These are phyloP conservation scores for Cynopterus brachyotis DNA, from an alignment of 2,113 vertebrate species.

Conservation along the genomic window DNA sequence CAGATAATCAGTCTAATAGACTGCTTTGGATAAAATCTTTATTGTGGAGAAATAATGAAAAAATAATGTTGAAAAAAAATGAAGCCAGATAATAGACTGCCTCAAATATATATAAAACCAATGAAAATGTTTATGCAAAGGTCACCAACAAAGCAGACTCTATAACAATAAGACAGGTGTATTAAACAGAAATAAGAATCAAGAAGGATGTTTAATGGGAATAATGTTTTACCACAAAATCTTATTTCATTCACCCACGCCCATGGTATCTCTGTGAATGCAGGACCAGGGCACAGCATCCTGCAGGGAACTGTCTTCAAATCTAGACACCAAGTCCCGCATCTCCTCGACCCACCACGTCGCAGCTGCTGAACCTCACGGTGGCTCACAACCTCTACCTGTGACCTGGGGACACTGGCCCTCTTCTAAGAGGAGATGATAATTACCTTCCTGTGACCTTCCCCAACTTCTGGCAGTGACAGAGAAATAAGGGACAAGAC, in stretches of 20 bases:
- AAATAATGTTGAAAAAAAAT: neutral
- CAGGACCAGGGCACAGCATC: neutral
- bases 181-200: neutral
- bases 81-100: neutral
- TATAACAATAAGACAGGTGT: neutral
- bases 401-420: neutral
- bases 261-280: neutral
- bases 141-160: neutral
- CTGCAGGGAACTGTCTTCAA: neutral
- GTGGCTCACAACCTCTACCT: neutral
- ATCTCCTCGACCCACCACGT: rapidly evolving
- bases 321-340: neutral
- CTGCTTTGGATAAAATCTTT: neutral
- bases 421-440: neutral
- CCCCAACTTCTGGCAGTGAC: neutral
- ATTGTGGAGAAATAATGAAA: neutral
- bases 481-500: neutral
- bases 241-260: neutral
- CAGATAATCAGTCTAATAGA: neutral
- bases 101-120: neutral
- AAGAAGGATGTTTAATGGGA: neutral
- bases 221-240: neutral
- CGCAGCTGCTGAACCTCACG: neutral
- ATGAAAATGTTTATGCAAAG: neutral
- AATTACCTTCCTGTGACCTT: neutral